Base-by-base conservation (phyloP, 1,140 invertebrate species). In the Scaptomyza graminum region DNA sequence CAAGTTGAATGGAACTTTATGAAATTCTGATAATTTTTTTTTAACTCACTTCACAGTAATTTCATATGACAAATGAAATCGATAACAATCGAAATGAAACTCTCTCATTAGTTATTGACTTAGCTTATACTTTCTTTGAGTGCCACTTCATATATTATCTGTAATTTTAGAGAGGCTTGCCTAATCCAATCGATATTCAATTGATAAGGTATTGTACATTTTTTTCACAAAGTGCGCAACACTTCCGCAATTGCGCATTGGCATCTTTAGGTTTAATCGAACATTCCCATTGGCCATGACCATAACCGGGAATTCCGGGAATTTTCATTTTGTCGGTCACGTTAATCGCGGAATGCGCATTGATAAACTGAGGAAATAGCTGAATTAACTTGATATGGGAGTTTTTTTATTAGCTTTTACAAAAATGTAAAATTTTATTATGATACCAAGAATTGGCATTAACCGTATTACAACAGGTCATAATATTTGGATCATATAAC, bases 161-260 rank as follows among this genome's bases (percentile, higher is more conserved):
- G 3, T 31, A 49, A 31, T 16, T 57, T 16, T 57, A 9, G n/a
- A 22, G 12, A 16, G 56, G 46, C 50, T 43, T 49, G 12, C 7
- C 9, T 56, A 57, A 67, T 62, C 2, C 41, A 28, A 25, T 55
- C 18, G 47, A 57, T 49, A 66, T 70, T 67, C 16, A 41, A n/a
- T 44, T 37, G 59, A 77, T 64, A 44, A 55, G 39, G 18, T n/a
- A 41, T n/a, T 39, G 7, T 39, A 0, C 12, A 11, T 3, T 39
- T n/a, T 39, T 39, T 39, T 34, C 68, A 65, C 12, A 3, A 44
- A 39, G 37, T 16, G 11, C 31, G 34, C 22, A 60, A 39, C 9
- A 61, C 74, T 81, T 81, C 74, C 74, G 69, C 50, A 59, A 74
- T 54, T 70, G 70, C 76, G 75, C 62, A 60, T 47, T 67, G 55